Base-by-base conservation (phyloP, 2,888 invertebrate genomes). In the Chesias legatella region DNA sequence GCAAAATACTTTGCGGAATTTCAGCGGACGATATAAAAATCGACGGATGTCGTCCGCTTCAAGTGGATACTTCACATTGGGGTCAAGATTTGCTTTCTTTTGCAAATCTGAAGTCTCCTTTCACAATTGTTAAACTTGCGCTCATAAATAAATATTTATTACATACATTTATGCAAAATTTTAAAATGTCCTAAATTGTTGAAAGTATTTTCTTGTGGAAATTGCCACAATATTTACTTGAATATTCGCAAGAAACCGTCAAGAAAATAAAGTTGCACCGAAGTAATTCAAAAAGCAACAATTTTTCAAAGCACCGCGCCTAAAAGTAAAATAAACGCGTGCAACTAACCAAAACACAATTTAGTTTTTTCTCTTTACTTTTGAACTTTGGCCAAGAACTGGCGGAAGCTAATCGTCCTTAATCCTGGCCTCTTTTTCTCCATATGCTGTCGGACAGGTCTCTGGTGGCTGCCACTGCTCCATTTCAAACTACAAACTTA, bases 331-430 rank as follows among this genome's bases (percentile, higher is more conserved):
- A 69, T 56, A 66, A 66, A 64, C 56, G 56, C 56, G 51, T 59
- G 63, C 60, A 58, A 56, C 53, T 55, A 57, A 55, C 58, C 60
- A 56, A 60, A 58, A 58, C 59, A 52, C 48, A 53, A 54, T 67
- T 72, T 70, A 63, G 69, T 71, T 68, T 63, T 59, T 61, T 57
- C 61, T 60, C 55, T 61, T 55, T 65, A 60, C 61, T 67, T 73
- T 77, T 77, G 78, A 78, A 73, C 64, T 52, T 60, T 58, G 58
- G 74, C 77, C 77, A 79, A 78, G 61, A 63, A 60, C 58, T 54
- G 59, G 63, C 47, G 56, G 57, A 51, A 50, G 60, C 64, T 72
- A 75, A 73, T 72, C 64, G 58, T 54, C 55, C 59, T 64, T 77
- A 72, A 73, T 73, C 69, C 60, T 51, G 53, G 53, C 53, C 49